Percentiles rank a stretch among this genome's conserved stretches.
Conservation (phyloP, 2,113 vertebrate genomes). For the Dasyprocta punctata region DNA sequence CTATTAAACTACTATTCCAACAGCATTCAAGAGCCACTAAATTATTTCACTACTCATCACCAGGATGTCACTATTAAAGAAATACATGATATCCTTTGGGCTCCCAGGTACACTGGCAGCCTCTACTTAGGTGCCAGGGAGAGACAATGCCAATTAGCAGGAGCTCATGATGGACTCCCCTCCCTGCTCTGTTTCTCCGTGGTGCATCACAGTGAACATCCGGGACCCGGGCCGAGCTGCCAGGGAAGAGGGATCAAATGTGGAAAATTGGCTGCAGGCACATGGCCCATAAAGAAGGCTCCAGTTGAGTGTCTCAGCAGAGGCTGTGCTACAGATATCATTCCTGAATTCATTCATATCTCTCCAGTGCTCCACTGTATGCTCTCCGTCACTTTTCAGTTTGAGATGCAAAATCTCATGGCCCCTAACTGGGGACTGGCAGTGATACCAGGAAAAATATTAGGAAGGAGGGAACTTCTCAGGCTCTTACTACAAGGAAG, state of each 20-base stretch:
- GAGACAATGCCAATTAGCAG: not conserved
- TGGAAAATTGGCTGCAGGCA: not conserved
- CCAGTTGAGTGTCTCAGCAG: not conserved
- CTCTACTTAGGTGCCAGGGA: not conserved
- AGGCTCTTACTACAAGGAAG: fast-evolving
- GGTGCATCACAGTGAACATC: not conserved
- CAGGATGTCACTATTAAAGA: not conserved
- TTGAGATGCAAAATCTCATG: not conserved
- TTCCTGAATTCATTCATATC: not conserved
- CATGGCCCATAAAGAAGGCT: not conserved
- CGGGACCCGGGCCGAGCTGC: not conserved
- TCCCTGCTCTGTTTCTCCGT: not conserved
- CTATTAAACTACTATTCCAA: not conserved
- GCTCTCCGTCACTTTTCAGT: not conserved
- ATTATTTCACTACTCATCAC: not conserved
- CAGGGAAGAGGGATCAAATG: not conserved
- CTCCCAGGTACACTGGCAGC: not conserved
- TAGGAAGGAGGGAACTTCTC: not conserved
- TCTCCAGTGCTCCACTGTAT: not conserved
- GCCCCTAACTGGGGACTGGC: fast-evolving
- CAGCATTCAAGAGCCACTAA: not conserved
- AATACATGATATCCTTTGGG: not conserved
- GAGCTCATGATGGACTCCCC: not conserved
- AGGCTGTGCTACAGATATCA: not conserved
- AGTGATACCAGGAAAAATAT: not conserved